phyloP scores from a whole-genome alignment of 1,140 invertebrate genomes.

The Tetragonula clypearis region DNA sequence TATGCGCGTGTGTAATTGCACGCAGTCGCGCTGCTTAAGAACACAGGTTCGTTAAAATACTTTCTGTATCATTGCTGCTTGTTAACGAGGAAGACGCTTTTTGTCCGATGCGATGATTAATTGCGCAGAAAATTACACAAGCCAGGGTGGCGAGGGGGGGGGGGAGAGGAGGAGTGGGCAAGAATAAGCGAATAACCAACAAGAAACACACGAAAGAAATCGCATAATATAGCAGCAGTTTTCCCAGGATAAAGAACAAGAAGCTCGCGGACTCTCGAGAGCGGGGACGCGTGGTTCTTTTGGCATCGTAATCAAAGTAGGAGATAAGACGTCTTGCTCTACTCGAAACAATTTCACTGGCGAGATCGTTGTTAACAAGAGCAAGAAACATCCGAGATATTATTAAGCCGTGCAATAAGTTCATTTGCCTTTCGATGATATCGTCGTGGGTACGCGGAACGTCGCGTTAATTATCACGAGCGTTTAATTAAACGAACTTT shows the following conservation, averaged over 20 bases:
- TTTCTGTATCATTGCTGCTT: constrained; percentile 1
- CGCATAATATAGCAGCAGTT: constrained; percentile 7
- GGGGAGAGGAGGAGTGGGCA: neutral
- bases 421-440: neutral
- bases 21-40: neutral
- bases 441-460: neutral
- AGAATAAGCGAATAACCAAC: constrained; percentile 2
- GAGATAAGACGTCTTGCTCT: neutral
- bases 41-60: constrained; percentile 21
- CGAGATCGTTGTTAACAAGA: neutral
- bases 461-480: neutral
- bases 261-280: neutral
- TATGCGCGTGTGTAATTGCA: neutral
- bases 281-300: neutral
- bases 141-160: neutral
- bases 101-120: constrained; percentile 17
- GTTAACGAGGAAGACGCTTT: constrained; percentile 9
- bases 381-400: too few species aligned
- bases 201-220: neutral
- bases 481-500: neutral
- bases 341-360: neutral
- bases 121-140: constrained; percentile 14
- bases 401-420: neutral
- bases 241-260: neutral
- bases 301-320: neutral